phyloP scores from a whole-genome alignment of 2,888 invertebrate genomes.

The Leucoma salicis region DNA sequence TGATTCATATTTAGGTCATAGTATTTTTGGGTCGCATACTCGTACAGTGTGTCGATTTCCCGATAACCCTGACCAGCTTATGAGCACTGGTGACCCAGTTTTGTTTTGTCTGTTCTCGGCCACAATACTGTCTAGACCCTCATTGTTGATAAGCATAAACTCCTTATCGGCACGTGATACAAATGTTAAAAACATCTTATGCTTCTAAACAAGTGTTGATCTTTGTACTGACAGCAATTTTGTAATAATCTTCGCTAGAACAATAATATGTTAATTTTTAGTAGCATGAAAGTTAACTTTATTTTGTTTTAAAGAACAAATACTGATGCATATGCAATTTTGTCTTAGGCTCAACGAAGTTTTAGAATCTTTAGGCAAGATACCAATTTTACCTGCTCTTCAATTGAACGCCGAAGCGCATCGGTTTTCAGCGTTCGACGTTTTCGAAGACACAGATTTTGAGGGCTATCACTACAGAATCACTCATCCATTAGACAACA shows the following conservation, averaged over 20 bases:
- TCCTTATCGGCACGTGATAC: conserved; percentile 25
- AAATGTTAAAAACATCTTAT: conserved; percentile 13
- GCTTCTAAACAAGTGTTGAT: conserved; percentile 17
- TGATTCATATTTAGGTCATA: neutral
- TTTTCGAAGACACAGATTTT: conserved; percentile 79
- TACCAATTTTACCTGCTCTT: conserved; percentile 91
- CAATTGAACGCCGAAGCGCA: conserved; percentile 85
- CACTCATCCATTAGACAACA: conserved; percentile 59
- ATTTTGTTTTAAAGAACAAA: too few species aligned
- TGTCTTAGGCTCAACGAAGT: conserved; percentile 86
- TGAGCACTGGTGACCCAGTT: conserved; percentile 22
- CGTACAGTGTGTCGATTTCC: conserved; percentile 15
- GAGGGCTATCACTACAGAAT: conserved; percentile 66
- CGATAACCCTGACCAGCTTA: conserved; percentile 35
- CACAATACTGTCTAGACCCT: conserved; percentile 32
- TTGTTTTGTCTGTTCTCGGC: conserved; percentile 20
- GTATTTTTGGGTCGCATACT: conserved; percentile 18
- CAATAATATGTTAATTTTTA: too few species aligned
- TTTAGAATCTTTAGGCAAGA: conserved; percentile 88
- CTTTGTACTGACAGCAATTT: conserved; percentile 9
- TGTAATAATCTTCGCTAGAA: too few species aligned
- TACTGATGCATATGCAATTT: too few species aligned
- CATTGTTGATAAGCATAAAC: conserved; percentile 27
- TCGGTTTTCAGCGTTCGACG: conserved; percentile 84
- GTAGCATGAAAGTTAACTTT: too few species aligned